Evolutionary conservation across 2,888 invertebrate species (phyloP).

Genomic region (Eupithecia dodoneata): DNA sequence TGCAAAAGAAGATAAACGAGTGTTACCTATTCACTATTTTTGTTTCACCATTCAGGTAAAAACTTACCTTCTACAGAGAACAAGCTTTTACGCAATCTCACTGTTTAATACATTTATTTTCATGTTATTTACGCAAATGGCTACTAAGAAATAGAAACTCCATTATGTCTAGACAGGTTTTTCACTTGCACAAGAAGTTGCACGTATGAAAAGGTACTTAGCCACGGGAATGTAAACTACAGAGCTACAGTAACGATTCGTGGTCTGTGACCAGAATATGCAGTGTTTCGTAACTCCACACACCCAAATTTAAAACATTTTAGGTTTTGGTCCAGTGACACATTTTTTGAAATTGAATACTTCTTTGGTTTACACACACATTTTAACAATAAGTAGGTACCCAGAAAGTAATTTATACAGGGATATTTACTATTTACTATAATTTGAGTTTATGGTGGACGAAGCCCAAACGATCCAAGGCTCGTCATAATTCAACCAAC

Average conservation of each 20-base stretch:
- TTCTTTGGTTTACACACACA: too few relatives aligned
- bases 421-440: too few relatives aligned
- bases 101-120: constrained; percentile 25
- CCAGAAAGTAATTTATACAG: too few relatives aligned
- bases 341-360: too few relatives aligned
- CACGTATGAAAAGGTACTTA: constrained; percentile 41
- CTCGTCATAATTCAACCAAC: too few relatives aligned
- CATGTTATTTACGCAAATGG: constrained; percentile 23
- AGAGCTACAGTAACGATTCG: background rate
- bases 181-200: constrained; percentile 26
- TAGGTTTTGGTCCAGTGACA: too few relatives aligned
- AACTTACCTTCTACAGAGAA: background rate
- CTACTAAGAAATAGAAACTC: constrained; percentile 30
- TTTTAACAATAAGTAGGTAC: background rate
- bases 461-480: too few relatives aligned
- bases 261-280: background rate
- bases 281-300: background rate
- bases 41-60: background rate
- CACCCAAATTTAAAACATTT: background rate
- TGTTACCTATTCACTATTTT: too few relatives aligned
- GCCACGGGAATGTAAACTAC: constrained; percentile 4
- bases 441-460: too few relatives aligned
- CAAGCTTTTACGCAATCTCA: constrained; percentile 18
- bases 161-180: constrained; percentile 41
- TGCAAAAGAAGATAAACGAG: too few relatives aligned